Evolutionary conservation across 2,888 invertebrate species (phyloP), one percentile per base, ranked within the genome.

Genomic region (Thelaira solivaga): DNA sequence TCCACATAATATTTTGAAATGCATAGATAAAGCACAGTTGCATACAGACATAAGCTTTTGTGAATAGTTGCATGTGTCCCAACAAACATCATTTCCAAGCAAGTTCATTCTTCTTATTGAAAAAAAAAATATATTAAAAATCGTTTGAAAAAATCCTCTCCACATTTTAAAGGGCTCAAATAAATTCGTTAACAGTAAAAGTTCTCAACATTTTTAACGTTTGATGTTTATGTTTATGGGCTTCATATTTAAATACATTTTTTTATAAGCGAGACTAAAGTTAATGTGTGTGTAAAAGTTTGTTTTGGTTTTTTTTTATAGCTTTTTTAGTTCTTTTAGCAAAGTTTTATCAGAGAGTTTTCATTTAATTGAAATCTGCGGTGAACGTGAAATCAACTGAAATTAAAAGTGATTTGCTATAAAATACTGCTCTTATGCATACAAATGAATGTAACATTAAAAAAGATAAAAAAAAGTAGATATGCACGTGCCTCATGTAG

Each of bases 341-440:
- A 77, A 77, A 76, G 47, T 72, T 76, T 41, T 24, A 31, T 10
- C 49, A 68, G 49, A 49, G 64, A 65, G 53, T 69, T 71, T 68
- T 61, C 47, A 65, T 74, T 78, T 74, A 78, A 78, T 78, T 71
- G 78, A 78, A 78, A 78, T 74, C 74, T 78, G 74, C 69, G 78
- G 78, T 65, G 53, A 74, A 69, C 74, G 65, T 78, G 74, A 74
- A 78, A 78, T 78, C 74, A 74, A 69, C 69, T 74, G 78, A 74
- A 78, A 74, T 74, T 74, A 53, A 74, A 71, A 74, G 64, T 74
- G 74, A 71, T 69, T 74, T 74, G 64, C 68, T 65, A 53, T 16
- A 69, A 47, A 55, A 74, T 67, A 55, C 43, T 31, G 61, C 53
- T 18, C 41, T 74, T 47, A 64, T 78, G 74, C 78, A 78, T 78